Evolutionary conservation across 1,140 invertebrate genomes (phyloP), one percentile per base, ranked within the genome.

Genomic region (Dendrolimus punctatus): DNA sequence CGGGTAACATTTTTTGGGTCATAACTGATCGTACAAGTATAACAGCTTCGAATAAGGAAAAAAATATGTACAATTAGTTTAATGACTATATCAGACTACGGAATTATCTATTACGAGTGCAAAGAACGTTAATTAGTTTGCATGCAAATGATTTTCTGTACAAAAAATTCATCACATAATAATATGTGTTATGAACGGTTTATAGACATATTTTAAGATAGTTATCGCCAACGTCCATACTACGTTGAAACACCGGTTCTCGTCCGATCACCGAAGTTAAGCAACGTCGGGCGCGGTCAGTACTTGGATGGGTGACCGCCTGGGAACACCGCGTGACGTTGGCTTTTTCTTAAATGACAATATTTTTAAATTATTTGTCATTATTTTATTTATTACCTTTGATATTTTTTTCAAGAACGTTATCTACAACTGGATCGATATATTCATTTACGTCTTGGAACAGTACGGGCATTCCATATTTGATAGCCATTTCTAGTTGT

Each of bases 371-470:
- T 5, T 49, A 48, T 42, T 23, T 9, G 49, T 5, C 9, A 47
- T 8, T 2, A 9, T 40, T 7, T 43, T 23, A 10, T n/a, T 46
- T 46, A 46, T 64, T 79, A 93, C 92, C 90, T 90, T 94, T 94
- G 6, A 97, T 90, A 72, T 96, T 96, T 76, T 95, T 97, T 67
- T 95, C 93, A 10, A 98, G 80, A 3, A 97, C 91, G 73, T 96
- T 95, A 70, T 96, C 93, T 37, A 96, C 91, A 4, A 97, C 93
- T 0, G 95, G 95, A 88, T 98, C 95, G 43, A 97, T 95, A 67
- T 96, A 96, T 65, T 97, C 95, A 74, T 95, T 94, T 6, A 96
- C 94, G 79, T 97, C 95, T 89, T 96, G 92, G 72, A 98, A 95
- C 0, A 97, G 70, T 40, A 97, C 91, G 0, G 95, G 93, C 51